phyloP scores from a whole-genome alignment of 1,140 invertebrate species.

The Vanessa atalanta region DNA sequence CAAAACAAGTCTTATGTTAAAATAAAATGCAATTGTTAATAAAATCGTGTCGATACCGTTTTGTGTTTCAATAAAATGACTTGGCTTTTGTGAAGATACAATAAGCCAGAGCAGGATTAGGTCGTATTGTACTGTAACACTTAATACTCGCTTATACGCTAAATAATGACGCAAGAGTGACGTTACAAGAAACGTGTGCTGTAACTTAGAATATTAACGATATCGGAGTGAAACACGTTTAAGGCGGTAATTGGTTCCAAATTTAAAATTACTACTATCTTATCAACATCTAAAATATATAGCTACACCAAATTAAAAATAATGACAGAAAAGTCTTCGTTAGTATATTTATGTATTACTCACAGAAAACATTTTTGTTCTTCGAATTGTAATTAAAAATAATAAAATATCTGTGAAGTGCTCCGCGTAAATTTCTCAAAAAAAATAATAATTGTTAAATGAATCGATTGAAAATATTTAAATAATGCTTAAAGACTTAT shows the following conservation, averaged over 20 bases:
- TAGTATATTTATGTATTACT: too few species aligned
- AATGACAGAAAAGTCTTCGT: too few species aligned
- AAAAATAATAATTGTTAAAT: too few species aligned
- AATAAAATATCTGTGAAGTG: too few species aligned
- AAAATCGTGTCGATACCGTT: conserved; percentile 14
- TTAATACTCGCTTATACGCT: conserved; percentile 32
- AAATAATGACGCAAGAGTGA: conserved; percentile 31
- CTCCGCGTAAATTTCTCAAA: too few species aligned
- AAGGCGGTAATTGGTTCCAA: neutral
- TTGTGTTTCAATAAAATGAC: neutral
- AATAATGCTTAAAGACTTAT: too few species aligned
- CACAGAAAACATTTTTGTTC: too few species aligned
- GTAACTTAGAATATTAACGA: conserved; percentile 13
- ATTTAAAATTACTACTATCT: neutral
- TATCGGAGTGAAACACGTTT: neutral
- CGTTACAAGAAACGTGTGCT: conserved; percentile 25
- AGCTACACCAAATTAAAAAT: too few species aligned
- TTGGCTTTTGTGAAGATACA: conserved; percentile 33
- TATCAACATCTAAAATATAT: neutral
- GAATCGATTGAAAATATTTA: too few species aligned
- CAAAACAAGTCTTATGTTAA: too few species aligned
- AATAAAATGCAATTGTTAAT: neutral
- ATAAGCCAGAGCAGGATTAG: conserved; percentile 33
- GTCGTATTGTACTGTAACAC: conserved; percentile 37
- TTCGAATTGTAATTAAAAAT: too few species aligned